Base-by-base conservation (phyloP, 1,140 invertebrate species). In the Drosophila repleta region DNA sequence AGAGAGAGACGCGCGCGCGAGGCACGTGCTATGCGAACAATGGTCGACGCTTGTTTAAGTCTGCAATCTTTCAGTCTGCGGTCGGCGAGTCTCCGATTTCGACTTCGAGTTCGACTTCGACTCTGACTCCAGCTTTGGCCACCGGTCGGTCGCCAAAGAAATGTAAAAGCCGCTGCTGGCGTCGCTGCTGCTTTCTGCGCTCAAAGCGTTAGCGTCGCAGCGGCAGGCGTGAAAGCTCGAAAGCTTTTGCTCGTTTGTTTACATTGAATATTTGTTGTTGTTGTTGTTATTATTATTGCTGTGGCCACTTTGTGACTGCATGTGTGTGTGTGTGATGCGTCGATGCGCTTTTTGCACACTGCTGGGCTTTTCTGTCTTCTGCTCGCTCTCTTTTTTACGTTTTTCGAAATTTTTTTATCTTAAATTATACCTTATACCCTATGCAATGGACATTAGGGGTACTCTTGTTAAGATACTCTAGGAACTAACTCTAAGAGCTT, bases 1-100 rank as follows among this genome's bases (percentile, higher is more conserved):
- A 48, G 39, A 13, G 39, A 43, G 39, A 43, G 35, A 43, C 32
- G 5, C 17, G 49, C 8, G 49, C 8, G 69, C 62, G 74, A 70
- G 82, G 77, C 77, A 87, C 81, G 81, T 85, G 81, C 77, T 85
- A 41, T 63, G 61, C 82, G 78, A 81, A 85, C 82, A 85, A 87
- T 87, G 82, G 74, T 85, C 82, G 82, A 73, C 70, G 78, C 74
- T 78, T 87, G 74, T 85, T 87, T 85, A 82, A 87, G 73, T 32
- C 58, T 26, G 21, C 2, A 32, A 10, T 56, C 45, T 49, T 48
- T 29, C n/a, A 15, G 43, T 49, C 52, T 43, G 60, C 60, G 41
- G 26, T 37, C 32, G 41, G 29, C 29, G 49, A 71, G 56, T 46
- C 52, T 45, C 35, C 43, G 62, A 71, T 39, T 57, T 48, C 52